Evolutionary conservation across 1,140 invertebrate genomes (phyloP).

Genomic region (Sitophilus oryzae): DNA sequence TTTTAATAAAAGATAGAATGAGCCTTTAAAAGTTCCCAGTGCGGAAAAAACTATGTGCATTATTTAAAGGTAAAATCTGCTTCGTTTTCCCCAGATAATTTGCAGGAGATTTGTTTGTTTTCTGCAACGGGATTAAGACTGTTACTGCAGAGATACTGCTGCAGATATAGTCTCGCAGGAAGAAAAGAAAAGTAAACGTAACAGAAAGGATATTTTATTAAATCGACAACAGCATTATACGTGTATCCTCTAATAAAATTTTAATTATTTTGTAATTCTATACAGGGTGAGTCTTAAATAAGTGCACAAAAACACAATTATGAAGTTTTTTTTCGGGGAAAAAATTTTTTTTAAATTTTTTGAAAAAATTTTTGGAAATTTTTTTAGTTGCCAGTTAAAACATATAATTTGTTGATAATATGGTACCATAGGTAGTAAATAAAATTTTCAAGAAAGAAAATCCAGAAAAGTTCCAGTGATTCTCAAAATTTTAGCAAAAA

Average conservation of each 20-base stretch:
- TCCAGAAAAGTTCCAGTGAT: too few relatives aligned
- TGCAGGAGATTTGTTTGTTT: conserved; percentile 24
- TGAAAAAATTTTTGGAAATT: not conserved
- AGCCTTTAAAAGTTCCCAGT: conserved; percentile 16
- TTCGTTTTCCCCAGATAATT: conserved; percentile 19
- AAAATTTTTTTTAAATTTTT: not conserved
- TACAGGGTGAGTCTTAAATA: too few relatives aligned
- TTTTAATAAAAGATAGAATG: not conserved
- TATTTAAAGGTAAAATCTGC: conserved; percentile 23
- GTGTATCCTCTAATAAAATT: not conserved
- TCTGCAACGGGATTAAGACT: conserved; percentile 19
- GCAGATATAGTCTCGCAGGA: conserved; percentile 15
- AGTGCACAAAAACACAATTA: too few relatives aligned
- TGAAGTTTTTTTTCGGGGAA: too few relatives aligned
- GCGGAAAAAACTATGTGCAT: conserved; percentile 18
- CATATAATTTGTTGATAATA: not conserved
- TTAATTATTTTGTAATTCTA: too few relatives aligned
- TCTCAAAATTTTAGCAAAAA: too few relatives aligned
- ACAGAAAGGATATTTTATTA: conserved; percentile 15
- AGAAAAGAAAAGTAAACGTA: conserved; percentile 16
- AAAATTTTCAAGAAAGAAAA: too few relatives aligned
- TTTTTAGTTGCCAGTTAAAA: too few relatives aligned
- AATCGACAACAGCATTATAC: not conserved
- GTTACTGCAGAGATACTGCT: conserved; percentile 19
- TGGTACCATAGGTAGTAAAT: too few relatives aligned